Evolutionary conservation across 2,113 vertebrate species (phyloP).

Genomic region (cattle (Bos taurus)): DNA sequence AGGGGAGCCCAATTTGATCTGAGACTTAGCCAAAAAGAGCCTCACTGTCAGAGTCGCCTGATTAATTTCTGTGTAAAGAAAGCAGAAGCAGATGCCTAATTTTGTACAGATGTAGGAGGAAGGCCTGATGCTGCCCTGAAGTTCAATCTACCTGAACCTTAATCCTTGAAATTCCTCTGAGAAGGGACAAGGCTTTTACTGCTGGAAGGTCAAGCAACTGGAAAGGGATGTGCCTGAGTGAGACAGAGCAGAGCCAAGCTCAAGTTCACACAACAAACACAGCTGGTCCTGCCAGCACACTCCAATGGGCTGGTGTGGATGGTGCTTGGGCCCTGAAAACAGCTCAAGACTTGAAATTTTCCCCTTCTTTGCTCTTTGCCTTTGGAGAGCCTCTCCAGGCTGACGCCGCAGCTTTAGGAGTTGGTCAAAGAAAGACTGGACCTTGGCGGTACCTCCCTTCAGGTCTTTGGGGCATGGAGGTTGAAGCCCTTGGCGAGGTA

Average conservation of each 20-base stretch:
- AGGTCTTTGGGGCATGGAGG: not conserved
- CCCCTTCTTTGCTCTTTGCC: not conserved
- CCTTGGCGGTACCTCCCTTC: not conserved
- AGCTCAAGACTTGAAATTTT: not conserved
- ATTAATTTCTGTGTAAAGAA: not conserved
- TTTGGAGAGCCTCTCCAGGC: not conserved
- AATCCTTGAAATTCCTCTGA: not conserved
- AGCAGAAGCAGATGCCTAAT: not conserved
- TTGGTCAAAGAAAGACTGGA: not conserved
- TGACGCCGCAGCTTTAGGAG: not conserved
- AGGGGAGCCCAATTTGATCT: not conserved
- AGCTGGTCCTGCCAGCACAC: not conserved
- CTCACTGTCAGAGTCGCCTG: not conserved
- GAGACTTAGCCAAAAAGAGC: not conserved
- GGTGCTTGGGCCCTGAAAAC: not conserved
- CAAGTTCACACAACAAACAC: not conserved
- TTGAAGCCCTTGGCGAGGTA: not conserved
- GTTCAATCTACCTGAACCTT: not conserved
- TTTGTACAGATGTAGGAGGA: not conserved
- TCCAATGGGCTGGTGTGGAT: not conserved
- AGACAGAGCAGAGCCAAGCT: not conserved
- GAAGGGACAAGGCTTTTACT: not conserved
- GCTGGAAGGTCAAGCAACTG: not conserved
- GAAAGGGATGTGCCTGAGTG: not conserved
- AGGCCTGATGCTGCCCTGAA: not conserved